phyloP scores from a whole-genome alignment of 2,113 vertebrate genomes.

The Lampris incognitus region DNA sequence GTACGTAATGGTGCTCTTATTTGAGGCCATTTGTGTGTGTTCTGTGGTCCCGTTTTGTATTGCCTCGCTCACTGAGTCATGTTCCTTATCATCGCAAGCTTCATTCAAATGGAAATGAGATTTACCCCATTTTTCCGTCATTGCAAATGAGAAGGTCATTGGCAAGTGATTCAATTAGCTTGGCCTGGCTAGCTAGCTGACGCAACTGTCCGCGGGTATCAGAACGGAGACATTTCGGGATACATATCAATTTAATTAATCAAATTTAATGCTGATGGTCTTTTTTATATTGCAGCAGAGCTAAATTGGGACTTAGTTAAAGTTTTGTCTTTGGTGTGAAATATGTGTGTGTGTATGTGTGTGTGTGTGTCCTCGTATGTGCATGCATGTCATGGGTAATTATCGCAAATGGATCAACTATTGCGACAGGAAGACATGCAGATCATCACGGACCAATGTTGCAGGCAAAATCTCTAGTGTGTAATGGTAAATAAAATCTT shows the following conservation, averaged over 20 bases:
- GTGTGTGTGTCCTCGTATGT: background rate
- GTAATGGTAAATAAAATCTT: slow-evolving; percentile 53
- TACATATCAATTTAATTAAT: slow-evolving; percentile 34
- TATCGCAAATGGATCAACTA: slow-evolving; percentile 38
- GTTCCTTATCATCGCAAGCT: slow-evolving; percentile 61
- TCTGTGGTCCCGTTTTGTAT: slow-evolving; percentile 48
- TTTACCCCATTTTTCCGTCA: slow-evolving; percentile 65
- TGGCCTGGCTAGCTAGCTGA: slow-evolving; percentile 41
- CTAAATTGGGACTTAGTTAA: background rate
- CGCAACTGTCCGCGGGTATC: slow-evolving; percentile 22
- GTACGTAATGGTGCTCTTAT: too few relatives aligned
- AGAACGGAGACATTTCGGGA: slow-evolving; percentile 26
- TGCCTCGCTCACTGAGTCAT: slow-evolving; percentile 59
- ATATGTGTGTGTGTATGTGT: background rate
- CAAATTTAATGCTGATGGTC: background rate
- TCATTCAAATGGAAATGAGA: slow-evolving; percentile 71
- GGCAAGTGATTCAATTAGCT: slow-evolving; percentile 68
- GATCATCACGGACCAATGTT: slow-evolving; percentile 64
- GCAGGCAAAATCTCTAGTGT: slow-evolving; percentile 65
- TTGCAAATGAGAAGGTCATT: slow-evolving; percentile 70
- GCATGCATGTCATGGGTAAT: slow-evolving; percentile 31
- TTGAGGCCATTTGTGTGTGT: background rate
- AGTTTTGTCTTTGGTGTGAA: slow-evolving; percentile 3
- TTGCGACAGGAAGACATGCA: slow-evolving; percentile 69
- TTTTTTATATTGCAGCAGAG: slow-evolving; percentile 3